Percentiles rank a stretch among this genome's conserved stretches.
Conservation (phyloP, 2,888 invertebrate species). For the Achlya flavicornis region DNA sequence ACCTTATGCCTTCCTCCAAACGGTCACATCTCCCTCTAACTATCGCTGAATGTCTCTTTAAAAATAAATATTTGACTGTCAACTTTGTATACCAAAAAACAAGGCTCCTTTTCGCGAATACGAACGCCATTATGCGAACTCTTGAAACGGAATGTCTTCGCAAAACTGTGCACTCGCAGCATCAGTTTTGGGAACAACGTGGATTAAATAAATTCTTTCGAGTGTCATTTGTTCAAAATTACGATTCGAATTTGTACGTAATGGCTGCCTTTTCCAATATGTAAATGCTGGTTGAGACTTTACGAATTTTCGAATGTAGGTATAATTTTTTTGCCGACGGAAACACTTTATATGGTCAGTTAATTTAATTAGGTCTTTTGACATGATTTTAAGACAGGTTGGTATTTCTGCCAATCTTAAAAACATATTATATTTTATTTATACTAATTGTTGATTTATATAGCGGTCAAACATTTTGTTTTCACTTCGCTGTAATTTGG, state of each 20-base stretch:
- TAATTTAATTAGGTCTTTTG: background rate
- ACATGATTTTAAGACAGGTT: background rate
- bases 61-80: conserved; percentile 59
- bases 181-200: conserved; percentile 71
- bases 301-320: background rate
- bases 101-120: conserved; percentile 59
- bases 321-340: background rate
- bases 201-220: conserved; percentile 73
- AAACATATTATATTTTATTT: background rate
- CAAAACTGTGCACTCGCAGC: conserved; percentile 67
- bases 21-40: conserved; percentile 30
- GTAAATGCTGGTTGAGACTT: conserved; percentile 39
- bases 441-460: background rate
- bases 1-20: conserved; percentile 30
- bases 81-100: conserved; percentile 48
- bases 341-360: background rate
- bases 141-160: conserved; percentile 66
- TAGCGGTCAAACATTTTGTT: background rate
- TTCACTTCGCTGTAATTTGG: background rate
- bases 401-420: background rate
- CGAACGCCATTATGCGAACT: conserved; percentile 39
- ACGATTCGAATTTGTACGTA: conserved; percentile 55
- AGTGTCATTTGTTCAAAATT: conserved; percentile 62
- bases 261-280: conserved; percentile 53
- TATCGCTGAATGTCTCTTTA: conserved; percentile 40